A percentile compares a stretch with the other conserved stretches of the same genome.
These are phyloP conservation scores for Meteorus colon DNA, from an alignment of 2,888 invertebrate species.

Conservation along the genomic window DNA sequence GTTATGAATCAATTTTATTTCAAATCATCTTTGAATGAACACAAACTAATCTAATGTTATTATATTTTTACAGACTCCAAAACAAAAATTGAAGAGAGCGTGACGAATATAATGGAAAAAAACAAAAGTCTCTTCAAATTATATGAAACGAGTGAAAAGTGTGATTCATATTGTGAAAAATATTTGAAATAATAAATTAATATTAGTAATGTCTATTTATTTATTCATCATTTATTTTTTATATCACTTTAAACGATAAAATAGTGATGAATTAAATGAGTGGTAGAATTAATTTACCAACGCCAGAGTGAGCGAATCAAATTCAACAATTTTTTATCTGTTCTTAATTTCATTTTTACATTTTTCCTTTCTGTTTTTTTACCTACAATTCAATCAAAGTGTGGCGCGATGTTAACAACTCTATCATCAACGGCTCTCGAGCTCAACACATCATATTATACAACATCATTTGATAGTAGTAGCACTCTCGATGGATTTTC, in stretches of 20 bases:
- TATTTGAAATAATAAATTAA: background rate
- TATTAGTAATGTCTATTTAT: background rate
- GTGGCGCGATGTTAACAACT: slow-evolving; percentile 61
- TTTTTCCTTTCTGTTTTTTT: background rate
- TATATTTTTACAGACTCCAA: too few relatives aligned
- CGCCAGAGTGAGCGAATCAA: background rate
- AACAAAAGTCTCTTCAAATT: background rate
- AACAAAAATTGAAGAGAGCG: too few relatives aligned
- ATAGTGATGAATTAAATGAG: background rate
- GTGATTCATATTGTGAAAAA: background rate
- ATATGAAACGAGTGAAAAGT: background rate
- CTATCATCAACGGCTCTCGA: slow-evolving; percentile 63
- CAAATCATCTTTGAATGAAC: too few relatives aligned
- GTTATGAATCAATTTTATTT: too few relatives aligned
- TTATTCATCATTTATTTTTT: background rate
- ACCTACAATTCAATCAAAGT: background rate
- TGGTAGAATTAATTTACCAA: background rate
- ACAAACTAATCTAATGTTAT: too few relatives aligned
- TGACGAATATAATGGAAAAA: background rate
- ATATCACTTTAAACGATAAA: background rate
- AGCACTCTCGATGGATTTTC: slow-evolving; percentile 61
- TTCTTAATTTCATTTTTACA: background rate
- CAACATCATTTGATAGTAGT: slow-evolving; percentile 63
- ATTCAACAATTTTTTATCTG: background rate
- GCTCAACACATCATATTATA: slow-evolving; percentile 65